Percentiles rank a stretch among this genome's conserved stretches.
Conservation (phyloP, 2,797 vertebrate genomes). For the Pampus argenteus region DNA sequence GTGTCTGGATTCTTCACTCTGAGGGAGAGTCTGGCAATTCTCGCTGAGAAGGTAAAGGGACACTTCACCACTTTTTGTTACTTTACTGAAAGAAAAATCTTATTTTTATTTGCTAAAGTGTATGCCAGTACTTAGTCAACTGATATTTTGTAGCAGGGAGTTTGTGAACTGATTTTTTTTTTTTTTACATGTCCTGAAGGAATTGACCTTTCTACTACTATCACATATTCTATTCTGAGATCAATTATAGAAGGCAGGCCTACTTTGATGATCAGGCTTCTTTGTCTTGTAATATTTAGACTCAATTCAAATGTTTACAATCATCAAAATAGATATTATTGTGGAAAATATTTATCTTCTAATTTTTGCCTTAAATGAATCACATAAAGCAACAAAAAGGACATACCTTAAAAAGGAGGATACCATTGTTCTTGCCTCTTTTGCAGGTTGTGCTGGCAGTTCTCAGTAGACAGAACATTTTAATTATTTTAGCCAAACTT, state of each 20-base stretch:
- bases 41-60: slow-evolving; percentile 88
- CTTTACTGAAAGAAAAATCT: neutral
- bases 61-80: slow-evolving; percentile 10
- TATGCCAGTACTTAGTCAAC: no score
- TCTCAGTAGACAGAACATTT: neutral
- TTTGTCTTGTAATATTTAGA: no score
- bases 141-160: neutral
- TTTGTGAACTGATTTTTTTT: neutral
- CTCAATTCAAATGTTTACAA: no score
- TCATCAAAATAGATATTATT: no score
- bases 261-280: no score
- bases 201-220: no score
- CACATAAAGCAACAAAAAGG: neutral
- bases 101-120: no score
- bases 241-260: no score
- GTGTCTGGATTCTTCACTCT: slow-evolving; percentile 89
- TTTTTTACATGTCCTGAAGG: no score
- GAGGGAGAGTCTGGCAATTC: slow-evolving; percentile 91
- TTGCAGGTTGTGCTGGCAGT: neutral
- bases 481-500: neutral
- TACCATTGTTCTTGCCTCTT: neutral
- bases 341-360: no score
- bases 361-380: neutral
- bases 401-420: neutral
- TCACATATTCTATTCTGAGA: no score